Conservation (phyloP, 2,113 vertebrate species). For the Limnothrissa miodon region DNA sequence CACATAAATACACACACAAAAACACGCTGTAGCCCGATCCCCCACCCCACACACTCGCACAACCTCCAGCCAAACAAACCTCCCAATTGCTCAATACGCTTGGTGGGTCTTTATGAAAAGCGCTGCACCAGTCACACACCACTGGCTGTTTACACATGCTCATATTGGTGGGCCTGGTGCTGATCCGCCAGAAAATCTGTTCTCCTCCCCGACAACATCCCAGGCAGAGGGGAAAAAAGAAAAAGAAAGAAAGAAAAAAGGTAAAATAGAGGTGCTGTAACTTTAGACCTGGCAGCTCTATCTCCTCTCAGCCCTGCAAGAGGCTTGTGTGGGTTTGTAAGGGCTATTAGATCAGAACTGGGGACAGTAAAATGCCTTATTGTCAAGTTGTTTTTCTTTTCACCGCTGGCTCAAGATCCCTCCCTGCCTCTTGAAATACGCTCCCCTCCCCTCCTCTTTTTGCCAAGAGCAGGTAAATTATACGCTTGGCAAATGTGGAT, state of each 20-base stretch:
- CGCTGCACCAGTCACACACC: not conserved
- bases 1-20: not conserved
- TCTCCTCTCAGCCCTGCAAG: not conserved
- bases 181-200: not conserved
- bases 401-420: conserved; percentile 20
- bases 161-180: not conserved
- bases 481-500: conserved; percentile 33
- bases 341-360: not conserved
- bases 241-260: not conserved
- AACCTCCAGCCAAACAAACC: not conserved
- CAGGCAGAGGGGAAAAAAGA: not conserved
- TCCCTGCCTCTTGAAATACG: not conserved
- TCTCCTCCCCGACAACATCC: not conserved
- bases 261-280: not conserved
- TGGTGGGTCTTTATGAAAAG: not conserved
- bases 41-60: not conserved
- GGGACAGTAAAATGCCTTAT: not conserved
- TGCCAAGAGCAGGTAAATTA: conserved; percentile 39
- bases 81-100: not conserved
- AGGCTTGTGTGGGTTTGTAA: not conserved
- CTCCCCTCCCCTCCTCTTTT: not conserved
- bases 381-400: not conserved
- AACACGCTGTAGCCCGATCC: too few relatives aligned
- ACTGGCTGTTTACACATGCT: not conserved
- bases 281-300: not conserved